Evolutionary conservation across 1,140 invertebrate genomes (phyloP).

Genomic region (Saccostrea glomerata): DNA sequence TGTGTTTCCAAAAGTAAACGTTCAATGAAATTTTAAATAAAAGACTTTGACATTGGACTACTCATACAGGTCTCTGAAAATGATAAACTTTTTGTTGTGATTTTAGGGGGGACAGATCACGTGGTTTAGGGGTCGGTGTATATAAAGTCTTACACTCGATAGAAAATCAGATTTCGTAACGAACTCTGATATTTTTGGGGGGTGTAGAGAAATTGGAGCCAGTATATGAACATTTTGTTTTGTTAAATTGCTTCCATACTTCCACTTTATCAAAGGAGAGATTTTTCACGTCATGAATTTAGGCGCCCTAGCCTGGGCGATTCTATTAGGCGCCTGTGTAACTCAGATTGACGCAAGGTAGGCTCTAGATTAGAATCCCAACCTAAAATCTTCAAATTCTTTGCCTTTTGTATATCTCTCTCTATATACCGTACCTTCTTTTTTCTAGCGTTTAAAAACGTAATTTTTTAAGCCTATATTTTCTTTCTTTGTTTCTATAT

Average conservation of each 20-base stretch:
- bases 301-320: slow-evolving; percentile 15
- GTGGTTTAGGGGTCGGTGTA: neutral
- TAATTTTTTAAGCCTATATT: no score
- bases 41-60: neutral
- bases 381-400: no score
- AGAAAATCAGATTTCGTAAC: slow-evolving; percentile 20
- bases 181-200: slow-evolving; percentile 11
- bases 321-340: neutral
- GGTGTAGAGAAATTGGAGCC: neutral
- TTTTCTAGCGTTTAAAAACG: no score
- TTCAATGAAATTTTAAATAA: slow-evolving; percentile 1
- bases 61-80: neutral
- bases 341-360: slow-evolving; percentile 8
- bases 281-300: slow-evolving; percentile 22
- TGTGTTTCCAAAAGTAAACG: slow-evolving; percentile 18
- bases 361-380: neutral
- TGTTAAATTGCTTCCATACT: neutral
- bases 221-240: neutral
- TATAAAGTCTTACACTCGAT: neutral
- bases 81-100: slow-evolving; percentile 27
- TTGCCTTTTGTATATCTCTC: neutral
- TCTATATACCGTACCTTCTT: neutral
- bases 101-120: neutral
- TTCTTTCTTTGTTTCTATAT: no score
- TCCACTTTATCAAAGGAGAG: neutral